phyloP scores from a whole-genome alignment of 2,888 invertebrate species.

The Serripes groenlandicus region DNA sequence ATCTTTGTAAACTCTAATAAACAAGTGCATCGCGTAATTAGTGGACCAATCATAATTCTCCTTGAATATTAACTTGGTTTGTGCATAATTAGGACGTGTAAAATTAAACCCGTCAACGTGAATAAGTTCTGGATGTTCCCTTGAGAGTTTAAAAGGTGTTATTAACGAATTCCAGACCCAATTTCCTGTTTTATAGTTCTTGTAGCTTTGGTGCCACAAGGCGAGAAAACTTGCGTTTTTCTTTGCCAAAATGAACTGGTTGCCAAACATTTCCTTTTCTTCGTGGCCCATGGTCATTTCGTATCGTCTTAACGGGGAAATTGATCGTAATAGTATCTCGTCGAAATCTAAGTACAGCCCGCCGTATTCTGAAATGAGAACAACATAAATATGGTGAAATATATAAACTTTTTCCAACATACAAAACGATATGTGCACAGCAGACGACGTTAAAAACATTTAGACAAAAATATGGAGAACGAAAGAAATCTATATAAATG shows the following conservation, averaged over 20 bases:
- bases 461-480: no score
- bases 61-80: constrained; percentile 45
- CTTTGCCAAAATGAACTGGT: constrained; percentile 56
- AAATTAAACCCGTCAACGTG: constrained; percentile 64
- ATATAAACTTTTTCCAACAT: no score
- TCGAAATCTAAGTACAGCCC: constrained; percentile 63
- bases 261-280: constrained; percentile 44
- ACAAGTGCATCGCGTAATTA: constrained; percentile 64
- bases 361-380: constrained; percentile 59
- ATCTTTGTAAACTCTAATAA: constrained; percentile 48
- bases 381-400: no score
- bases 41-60: constrained; percentile 60
- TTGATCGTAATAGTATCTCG: constrained; percentile 53
- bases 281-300: constrained; percentile 59
- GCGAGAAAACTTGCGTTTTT: constrained; percentile 60
- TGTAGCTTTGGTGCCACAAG: constrained; percentile 53
- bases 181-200: constrained; percentile 33
- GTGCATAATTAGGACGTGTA: constrained; percentile 58
- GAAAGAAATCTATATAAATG: no score
- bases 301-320: constrained; percentile 47
- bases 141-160: constrained; percentile 44
- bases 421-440: no score
- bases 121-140: constrained; percentile 52
- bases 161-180: constrained; percentile 57
- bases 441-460: no score